A percentile compares a stretch with the other conserved stretches of the same genome.
These are phyloP conservation scores for Ischnus inquisitorius DNA, from an alignment of 2,888 invertebrate genomes.

Conservation along the genomic window DNA sequence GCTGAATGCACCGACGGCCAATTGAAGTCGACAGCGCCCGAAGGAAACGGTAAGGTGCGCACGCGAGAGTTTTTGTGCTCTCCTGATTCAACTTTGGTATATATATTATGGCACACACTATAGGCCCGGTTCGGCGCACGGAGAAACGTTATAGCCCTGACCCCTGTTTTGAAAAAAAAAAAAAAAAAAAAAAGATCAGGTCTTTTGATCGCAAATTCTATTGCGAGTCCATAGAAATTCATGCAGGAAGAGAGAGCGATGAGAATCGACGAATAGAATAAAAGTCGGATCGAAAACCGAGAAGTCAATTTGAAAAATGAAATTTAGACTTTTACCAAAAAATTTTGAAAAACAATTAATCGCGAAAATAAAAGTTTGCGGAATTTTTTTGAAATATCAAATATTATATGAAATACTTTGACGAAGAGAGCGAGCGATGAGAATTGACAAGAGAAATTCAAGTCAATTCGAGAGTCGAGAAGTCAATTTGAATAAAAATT, in stretches of 20 bases:
- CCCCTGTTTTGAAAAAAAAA: slow-evolving; percentile 78
- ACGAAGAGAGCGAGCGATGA: too few species aligned
- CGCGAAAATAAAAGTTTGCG: too few species aligned
- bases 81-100: background rate
- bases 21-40: slow-evolving; percentile 77
- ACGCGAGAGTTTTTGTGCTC: slow-evolving; percentile 58
- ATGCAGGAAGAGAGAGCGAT: slow-evolving; percentile 38
- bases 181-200: slow-evolving; percentile 70
- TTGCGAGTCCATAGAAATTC: slow-evolving; percentile 74
- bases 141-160: slow-evolving; percentile 65
- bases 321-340: too few species aligned
- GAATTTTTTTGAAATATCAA: too few species aligned
- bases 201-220: slow-evolving; percentile 84
- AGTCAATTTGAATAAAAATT: too few species aligned
- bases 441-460: too few species aligned
- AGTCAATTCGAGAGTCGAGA: too few species aligned
- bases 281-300: background rate
- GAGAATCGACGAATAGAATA: background rate
- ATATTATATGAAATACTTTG: too few species aligned
- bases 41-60: slow-evolving; percentile 80
- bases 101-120: background rate
- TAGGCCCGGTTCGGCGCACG: background rate
- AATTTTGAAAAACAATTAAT: too few species aligned
- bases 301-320: background rate
- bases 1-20: slow-evolving; percentile 83